Evolutionary conservation across 2,113 vertebrate genomes (phyloP), one percentile per base, ranked within the genome.

Genomic region (Greenwoodochromis staneri): DNA sequence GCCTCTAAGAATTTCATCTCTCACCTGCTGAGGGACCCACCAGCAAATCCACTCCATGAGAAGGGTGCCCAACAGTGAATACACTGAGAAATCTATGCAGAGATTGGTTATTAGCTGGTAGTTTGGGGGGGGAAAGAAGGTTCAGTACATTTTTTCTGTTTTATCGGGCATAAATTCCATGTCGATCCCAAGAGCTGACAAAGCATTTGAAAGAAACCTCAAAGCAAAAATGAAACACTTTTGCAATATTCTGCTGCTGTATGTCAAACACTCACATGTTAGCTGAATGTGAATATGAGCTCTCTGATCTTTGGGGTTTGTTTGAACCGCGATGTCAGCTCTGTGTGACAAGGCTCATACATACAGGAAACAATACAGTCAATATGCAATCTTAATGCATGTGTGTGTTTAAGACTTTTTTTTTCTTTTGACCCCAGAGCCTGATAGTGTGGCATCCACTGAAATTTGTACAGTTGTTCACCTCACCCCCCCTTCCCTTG

Each of bases 351-450:
- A 85, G 69, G 51, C 84, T 83, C 78, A 89, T 80, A 83, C 84
- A 63, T 63, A 84, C 8, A 14, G 81, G 85, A 84, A 86, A 88
- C 84, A 53, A 88, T 84, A 87, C 85, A 84, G 92, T 92, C 83
- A 92, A 94, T 95, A 95, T 95, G 95, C 94, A 95, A 94, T 93
- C 85, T 85, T 85, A 94, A 85, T 89, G 89, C 87, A 88, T 93
- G 91, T 94, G 91, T 93, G 90, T 94, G 93, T 93, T 85, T 82
- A 83, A 86, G 86, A 87, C 4, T 55, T 78, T 81, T 90, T 90
- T 13, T 85, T 87, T 78, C 2, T 12, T 86, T 90, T 86, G 53
- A 91, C 81, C 90, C 88, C 89, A 87, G 89, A 90, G 88, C 85
- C 91, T 89, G 88, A 85, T 78, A 85, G 80, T 91, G 90, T 92